Evolutionary conservation across 2,888 invertebrate genomes (phyloP), one percentile per base, ranked within the genome.

Genomic region (Autographa pulchrina): DNA sequence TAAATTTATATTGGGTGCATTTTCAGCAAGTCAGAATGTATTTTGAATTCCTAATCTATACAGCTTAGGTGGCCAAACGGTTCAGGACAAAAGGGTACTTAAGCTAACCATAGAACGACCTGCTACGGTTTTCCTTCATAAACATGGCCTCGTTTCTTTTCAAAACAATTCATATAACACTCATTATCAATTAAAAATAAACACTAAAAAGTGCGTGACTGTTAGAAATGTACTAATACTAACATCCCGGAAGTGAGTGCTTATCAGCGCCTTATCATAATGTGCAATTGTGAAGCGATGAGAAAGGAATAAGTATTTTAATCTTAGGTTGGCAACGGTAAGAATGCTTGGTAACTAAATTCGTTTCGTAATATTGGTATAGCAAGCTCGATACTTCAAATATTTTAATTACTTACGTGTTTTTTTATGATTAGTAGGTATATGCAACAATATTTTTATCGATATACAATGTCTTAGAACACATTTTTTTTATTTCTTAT

Each of bases 221-320:
- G 41, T 52, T 32, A 43, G 13, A 67, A 66, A 31, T 38, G 65
- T 66, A 62, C 31, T 18, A 65, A 20, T 16, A 25, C 18, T 7
- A 56, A 25, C 16, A 32, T 70, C 43, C 75, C 77, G 77, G 77
- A 78, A 77, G 59, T 62, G 35, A 54, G 25, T 20, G 38, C 66
- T 78, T 77, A 77, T 77, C 77, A 75, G 18, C 59, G 31, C 79
- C 79, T 77, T 78, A 79, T 77, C 75, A 70, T 13, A 43, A 31
- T 58, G 54, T 5, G 38, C 75, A 75, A 74, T 77, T 67, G 75
- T 70, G 62, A 64, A 77, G 62, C 58, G 38, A 38, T 59, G 31
- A n/a, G 8, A 74, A 48, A 64, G 62, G 70, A 70, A 78, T 43
- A 62, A 52, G 41, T 54, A 25, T 35, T 9, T 25, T 11, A 56